A percentile compares a stretch with the other conserved stretches of the same genome.
Conservation (phyloP, 2,113 vertebrate species). For the Bujurquina vittata region DNA sequence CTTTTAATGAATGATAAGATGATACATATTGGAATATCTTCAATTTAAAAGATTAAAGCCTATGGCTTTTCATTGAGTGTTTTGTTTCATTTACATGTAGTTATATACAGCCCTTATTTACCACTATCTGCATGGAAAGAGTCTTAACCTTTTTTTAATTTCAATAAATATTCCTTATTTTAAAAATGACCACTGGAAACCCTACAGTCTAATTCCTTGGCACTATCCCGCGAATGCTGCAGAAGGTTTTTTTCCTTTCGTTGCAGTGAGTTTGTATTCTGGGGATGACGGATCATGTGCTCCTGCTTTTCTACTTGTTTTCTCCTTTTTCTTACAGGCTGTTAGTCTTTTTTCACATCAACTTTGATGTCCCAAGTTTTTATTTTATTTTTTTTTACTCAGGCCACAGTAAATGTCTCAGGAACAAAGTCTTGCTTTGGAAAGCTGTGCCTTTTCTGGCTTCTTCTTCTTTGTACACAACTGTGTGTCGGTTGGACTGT, state of each 20-base stretch:
- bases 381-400: not conserved
- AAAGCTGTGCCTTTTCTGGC: not conserved
- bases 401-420: not conserved
- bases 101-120: too few relatives aligned
- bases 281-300: not conserved
- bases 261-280: not conserved
- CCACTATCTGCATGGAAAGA: too few relatives aligned
- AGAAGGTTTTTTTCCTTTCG: not conserved
- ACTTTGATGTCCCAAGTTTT: not conserved
- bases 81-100: too few relatives aligned
- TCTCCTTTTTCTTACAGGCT: not conserved
- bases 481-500: too few relatives aligned
- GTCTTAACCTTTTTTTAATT: too few relatives aligned
- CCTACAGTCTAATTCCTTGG: not conserved
- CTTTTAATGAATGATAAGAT: too few relatives aligned
- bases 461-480: not conserved
- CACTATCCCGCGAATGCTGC: not conserved
- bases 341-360: not conserved
- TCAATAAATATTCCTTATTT: too few relatives aligned
- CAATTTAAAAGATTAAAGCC: too few relatives aligned
- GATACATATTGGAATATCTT: too few relatives aligned
- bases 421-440: not conserved
- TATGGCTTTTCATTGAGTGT: too few relatives aligned
- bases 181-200: too few relatives aligned
- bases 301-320: not conserved